Evolutionary conservation across 30 jellyfish, hydroid and myxozoan species (phyloP), one percentile per base, ranked within the genome.

Genomic region (Morbakka virulenta): DNA sequence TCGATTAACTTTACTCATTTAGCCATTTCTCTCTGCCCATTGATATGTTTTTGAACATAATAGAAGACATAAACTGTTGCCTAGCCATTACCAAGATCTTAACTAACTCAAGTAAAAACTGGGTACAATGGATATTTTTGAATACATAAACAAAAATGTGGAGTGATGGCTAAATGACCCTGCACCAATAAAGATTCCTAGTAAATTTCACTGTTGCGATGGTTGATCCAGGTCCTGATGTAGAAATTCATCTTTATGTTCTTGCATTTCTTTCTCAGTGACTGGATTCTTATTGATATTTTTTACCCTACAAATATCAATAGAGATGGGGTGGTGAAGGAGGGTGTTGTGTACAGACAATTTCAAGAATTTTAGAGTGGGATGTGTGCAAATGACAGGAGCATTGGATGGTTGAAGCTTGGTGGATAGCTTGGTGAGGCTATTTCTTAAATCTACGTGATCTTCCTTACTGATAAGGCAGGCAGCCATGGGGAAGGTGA

Each of bases 251-350:
- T 11, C 63, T 52, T 41, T 76, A 21, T 52, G 25, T 29, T 80
- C 91, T 49, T 80, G 79, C 17, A 68, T 67, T 22, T 84, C 87
- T 47, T 64, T 41, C 63, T 80, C 91, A 3, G 91, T 66, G 32
- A 33, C 91, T 2, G 86, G 91, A 23, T 80, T 80, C 28, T 80
- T 47, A 49, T 80, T 80, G 23, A 17, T 35, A 77, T 80, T 80
- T 29, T 66, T 66, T 26, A 28, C 13, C 17, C 70, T 49, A 32
- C 91, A 68, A 53, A 66, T 35, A 22, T 80, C 91, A 13, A 66
- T 66, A 14, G 86, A 28, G 12, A 80, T 65, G 32, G n/a, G 63
- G 65, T 66, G 69, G 25, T 61, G 50, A 1, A 23, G 34, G 20
- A 80, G 86, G 28, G 52, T 13, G 22, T 4, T 22, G 52, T 66